phyloP scores from a whole-genome alignment of 1,140 invertebrate species.

The Phenacoccus solenopsis region DNA sequence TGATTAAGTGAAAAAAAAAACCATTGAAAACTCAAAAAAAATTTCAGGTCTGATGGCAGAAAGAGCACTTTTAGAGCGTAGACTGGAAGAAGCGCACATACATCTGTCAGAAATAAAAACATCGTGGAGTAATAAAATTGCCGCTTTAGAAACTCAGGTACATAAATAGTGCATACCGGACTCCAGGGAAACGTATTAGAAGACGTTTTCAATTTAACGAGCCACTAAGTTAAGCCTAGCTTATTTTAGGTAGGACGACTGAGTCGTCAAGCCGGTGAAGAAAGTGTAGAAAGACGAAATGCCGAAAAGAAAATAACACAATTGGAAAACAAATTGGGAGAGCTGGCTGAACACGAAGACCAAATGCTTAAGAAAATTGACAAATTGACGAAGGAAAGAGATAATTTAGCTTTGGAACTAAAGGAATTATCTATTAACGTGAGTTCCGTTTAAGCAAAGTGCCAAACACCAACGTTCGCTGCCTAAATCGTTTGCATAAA shows the following conservation, averaged over 20 bases:
- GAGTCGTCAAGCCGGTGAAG: constrained; percentile 64
- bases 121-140: constrained; percentile 77
- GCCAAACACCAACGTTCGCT: too few species aligned
- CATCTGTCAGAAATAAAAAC: constrained; percentile 78
- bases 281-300: constrained; percentile 58
- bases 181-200: not conserved
- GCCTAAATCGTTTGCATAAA: too few species aligned
- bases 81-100: constrained; percentile 67
- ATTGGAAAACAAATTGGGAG: constrained; percentile 47
- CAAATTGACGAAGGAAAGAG: constrained; percentile 46
- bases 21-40: not conserved
- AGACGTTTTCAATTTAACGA: constrained; percentile 6
- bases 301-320: constrained; percentile 54
- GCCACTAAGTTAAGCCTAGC: constrained; percentile 21
- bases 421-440: constrained; percentile 39
- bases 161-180: not conserved
- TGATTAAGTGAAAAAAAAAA: not conserved
- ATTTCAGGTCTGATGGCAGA: constrained; percentile 38
- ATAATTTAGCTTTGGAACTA: constrained; percentile 46
- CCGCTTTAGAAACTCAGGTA: constrained; percentile 70
- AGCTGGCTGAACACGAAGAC: constrained; percentile 50
- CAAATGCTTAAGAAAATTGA: constrained; percentile 53
- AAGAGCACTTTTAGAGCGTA: constrained; percentile 52
- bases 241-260: constrained; percentile 49
- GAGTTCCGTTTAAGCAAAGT: constrained; percentile 21